Conservation (phyloP, 2,113 vertebrate genomes). For the Danio rerio region DNA sequence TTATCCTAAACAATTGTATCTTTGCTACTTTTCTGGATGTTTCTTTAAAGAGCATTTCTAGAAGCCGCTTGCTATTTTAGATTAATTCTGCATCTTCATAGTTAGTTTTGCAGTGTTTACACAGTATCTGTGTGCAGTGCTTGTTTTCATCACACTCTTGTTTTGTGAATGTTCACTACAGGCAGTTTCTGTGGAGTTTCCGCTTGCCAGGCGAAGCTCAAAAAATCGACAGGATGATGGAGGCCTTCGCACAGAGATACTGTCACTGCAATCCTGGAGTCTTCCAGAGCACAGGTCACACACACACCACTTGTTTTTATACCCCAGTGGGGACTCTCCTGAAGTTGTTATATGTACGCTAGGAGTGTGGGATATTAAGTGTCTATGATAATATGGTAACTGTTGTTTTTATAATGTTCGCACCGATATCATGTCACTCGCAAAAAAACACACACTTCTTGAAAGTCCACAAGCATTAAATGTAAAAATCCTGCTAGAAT, state of each 20-base stretch:
- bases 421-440: too few relatives aligned
- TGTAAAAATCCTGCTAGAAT: too few relatives aligned
- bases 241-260: constrained; percentile 90
- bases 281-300: constrained; percentile 88
- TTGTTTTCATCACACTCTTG: not conserved
- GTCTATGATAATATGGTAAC: too few relatives aligned
- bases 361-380: too few relatives aligned
- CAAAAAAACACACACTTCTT: too few relatives aligned
- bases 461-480: too few relatives aligned
- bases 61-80: not conserved
- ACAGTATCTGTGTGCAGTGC: not conserved
- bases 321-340: too few relatives aligned
- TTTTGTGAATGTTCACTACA: constrained; percentile 57
- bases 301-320: not conserved
- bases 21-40: not conserved
- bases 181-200: constrained; percentile 94
- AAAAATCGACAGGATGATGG: constrained; percentile 96
- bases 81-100: too few relatives aligned
- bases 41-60: not conserved
- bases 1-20: too few relatives aligned
- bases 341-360: too few relatives aligned
- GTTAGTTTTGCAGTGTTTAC: too few relatives aligned
- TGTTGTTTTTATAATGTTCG: too few relatives aligned
- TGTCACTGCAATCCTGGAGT: constrained; percentile 89
- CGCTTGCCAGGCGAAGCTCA: constrained; percentile 91